These are phyloP conservation scores for Spatulosminthurus flaviceps DNA, from an alignment of 2,888 invertebrate species.

Conservation along the genomic window DNA sequence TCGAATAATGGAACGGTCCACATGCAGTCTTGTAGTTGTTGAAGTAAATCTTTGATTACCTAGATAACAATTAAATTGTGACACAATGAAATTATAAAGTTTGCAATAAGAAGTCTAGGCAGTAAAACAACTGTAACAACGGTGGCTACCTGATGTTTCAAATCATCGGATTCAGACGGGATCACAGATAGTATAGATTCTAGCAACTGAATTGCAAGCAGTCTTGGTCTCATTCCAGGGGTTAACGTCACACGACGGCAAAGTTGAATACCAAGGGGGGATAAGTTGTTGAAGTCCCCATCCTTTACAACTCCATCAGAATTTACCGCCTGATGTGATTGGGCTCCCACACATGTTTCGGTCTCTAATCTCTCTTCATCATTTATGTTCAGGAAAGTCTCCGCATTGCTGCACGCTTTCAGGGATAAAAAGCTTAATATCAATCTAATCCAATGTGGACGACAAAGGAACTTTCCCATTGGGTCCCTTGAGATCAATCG, in stretches of 20 bases:
- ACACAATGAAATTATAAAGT: conserved; percentile 20
- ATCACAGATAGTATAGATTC: conserved; percentile 68
- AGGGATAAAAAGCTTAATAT: conserved; percentile 67
- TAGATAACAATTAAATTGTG: no score
- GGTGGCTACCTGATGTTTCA: conserved; percentile 68
- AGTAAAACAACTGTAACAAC: background rate
- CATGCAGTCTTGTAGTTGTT: conserved; percentile 70
- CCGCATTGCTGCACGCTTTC: conserved; percentile 62
- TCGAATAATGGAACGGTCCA: conserved; percentile 68
- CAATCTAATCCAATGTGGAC: conserved; percentile 69
- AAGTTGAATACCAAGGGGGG: conserved; percentile 55
- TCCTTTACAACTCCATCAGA: background rate
- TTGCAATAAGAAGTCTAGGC: background rate
- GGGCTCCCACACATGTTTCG: background rate
- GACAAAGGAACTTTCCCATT: conserved; percentile 68
- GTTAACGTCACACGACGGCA: conserved; percentile 56
- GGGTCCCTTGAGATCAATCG: conserved; percentile 68
- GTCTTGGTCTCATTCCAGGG: conserved; percentile 68
- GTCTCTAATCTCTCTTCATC: background rate
- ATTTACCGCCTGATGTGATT: background rate
- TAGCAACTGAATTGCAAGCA: conserved; percentile 70
- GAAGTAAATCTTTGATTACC: conserved; percentile 70
- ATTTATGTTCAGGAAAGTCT: conserved; percentile 59
- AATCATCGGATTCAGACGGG: conserved; percentile 65
- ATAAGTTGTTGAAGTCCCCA: conserved; percentile 22